Evolutionary conservation across 2,797 vertebrate genomes (phyloP).

Genomic region (Crypturellus tataupa): DNA sequence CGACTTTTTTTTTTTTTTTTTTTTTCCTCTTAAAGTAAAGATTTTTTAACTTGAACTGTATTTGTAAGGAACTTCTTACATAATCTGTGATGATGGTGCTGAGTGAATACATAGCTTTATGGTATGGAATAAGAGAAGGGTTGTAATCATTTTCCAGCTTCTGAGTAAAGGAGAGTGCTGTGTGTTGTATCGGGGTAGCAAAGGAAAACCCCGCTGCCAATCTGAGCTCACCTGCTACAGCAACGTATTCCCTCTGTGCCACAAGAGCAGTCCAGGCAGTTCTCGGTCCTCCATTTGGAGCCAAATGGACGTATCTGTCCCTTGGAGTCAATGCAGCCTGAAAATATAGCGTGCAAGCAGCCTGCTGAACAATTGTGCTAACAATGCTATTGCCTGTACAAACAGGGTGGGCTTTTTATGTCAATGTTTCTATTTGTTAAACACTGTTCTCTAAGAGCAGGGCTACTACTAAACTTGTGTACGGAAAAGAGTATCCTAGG

Average conservation of each 20-base stretch:
- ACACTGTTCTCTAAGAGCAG: rapidly evolving
- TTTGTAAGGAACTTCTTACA: background rate
- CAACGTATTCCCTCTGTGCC: rapidly evolving
- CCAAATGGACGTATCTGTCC: background rate
- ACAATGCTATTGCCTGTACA: background rate
- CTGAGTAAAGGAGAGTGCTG: background rate
- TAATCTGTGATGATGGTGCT: background rate
- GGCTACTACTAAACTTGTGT: background rate
- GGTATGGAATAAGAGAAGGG: background rate
- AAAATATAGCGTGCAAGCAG: background rate
- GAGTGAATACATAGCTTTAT: background rate
- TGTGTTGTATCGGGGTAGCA: background rate
- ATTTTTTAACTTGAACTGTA: rapidly evolving
- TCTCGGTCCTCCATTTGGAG: rapidly evolving
- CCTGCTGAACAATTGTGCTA: background rate
- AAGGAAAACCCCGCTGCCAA: background rate
- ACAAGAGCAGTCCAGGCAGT: background rate
- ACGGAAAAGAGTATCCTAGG: background rate
- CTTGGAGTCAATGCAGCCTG: background rate
- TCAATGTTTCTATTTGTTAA: background rate
- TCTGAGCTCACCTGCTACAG: conserved; percentile 16
- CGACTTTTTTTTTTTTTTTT: too few relatives aligned
- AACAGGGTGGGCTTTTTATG: background rate
- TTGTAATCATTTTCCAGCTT: background rate
- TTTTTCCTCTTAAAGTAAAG: background rate